Base-by-base conservation (phyloP, 2,888 invertebrate genomes). In the Apotomis capreana region DNA sequence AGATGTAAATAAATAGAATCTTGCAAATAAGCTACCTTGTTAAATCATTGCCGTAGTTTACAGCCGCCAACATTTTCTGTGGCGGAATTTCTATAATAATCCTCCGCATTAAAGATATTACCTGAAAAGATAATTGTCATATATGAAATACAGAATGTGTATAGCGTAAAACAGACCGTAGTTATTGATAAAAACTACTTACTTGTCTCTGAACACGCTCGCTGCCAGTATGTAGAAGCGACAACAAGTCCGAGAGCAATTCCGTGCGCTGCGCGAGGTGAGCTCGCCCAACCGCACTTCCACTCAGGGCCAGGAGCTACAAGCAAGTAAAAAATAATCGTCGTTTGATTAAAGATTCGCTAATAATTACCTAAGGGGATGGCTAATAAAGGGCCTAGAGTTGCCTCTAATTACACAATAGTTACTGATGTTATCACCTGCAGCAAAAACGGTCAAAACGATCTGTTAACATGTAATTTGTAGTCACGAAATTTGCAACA, bases 121-220 rank as follows among this genome's bases (percentile, higher is more conserved):
- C 97, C 96, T 96, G 82, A 26, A 87, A 80, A 40, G 40, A 5
- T 1, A 40, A 40, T 6, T 6, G 2, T 40, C 6, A 40, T 6
- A 40, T 40, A 6, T 40, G 40, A 40, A 40, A 40, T 40, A 0
- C 2, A 26, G 26, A 26, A 26, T 26, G 26, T 1, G 26, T 26
- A 26, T 26, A 26, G 26, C 26, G 26, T 26, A 26, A 26, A 26
- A 26, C 26, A 26, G 26, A 26, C 26, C 26, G 26, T 26, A 26
- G 26, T 26, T 26, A 26, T 26, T 26, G 26, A 26, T 26, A 26
- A 26, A 26, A 26, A 26, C 26, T 26, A 69, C 75, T 79, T 84
- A 96, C 98, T 94, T 99, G 99, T 87, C 99, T 94, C 85, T 99
- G 99, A 0, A 99, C 98, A 73, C 99, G 94, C 68, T 98, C 98